phyloP scores from a whole-genome alignment of 2,113 vertebrate genomes.

The Pangasianodon hypophthalmus region DNA sequence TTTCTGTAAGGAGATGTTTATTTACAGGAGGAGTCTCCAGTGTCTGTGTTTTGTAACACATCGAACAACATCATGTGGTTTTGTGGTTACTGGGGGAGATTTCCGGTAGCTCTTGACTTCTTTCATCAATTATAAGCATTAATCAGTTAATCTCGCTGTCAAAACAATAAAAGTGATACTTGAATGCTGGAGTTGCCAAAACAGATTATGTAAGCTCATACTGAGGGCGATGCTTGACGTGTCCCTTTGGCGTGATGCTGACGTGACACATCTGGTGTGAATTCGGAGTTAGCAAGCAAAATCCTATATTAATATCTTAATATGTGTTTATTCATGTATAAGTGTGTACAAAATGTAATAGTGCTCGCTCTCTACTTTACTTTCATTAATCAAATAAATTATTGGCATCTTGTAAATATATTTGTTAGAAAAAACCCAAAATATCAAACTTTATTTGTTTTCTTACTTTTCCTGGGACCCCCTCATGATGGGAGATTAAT shows the following conservation, averaged over 20 bases:
- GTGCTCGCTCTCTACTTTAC: too few relatives aligned
- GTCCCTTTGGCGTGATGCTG: not conserved
- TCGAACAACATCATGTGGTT: not conserved
- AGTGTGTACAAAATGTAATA: not conserved
- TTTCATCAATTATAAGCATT: too few relatives aligned
- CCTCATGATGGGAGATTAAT: not conserved
- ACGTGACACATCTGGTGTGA: not conserved
- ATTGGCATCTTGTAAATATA: too few relatives aligned
- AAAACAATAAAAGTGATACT: too few relatives aligned
- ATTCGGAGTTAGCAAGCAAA: not conserved
- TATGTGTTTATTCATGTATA: not conserved
- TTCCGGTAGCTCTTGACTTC: too few relatives aligned
- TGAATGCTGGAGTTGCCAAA: too few relatives aligned
- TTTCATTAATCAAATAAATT: too few relatives aligned
- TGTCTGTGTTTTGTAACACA: not conserved
- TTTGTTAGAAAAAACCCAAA: too few relatives aligned
- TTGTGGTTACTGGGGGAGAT: too few relatives aligned
- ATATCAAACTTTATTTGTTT: too few relatives aligned
- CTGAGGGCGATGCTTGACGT: not conserved
- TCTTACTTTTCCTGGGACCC: too few relatives aligned
- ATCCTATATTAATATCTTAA: not conserved
- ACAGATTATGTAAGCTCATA: not conserved
- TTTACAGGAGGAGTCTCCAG: not conserved
- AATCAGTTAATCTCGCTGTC: too few relatives aligned
- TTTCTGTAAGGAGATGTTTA: not conserved